phyloP scores from a whole-genome alignment of 1,140 invertebrate genomes.

The Drosophila fuyamai region DNA sequence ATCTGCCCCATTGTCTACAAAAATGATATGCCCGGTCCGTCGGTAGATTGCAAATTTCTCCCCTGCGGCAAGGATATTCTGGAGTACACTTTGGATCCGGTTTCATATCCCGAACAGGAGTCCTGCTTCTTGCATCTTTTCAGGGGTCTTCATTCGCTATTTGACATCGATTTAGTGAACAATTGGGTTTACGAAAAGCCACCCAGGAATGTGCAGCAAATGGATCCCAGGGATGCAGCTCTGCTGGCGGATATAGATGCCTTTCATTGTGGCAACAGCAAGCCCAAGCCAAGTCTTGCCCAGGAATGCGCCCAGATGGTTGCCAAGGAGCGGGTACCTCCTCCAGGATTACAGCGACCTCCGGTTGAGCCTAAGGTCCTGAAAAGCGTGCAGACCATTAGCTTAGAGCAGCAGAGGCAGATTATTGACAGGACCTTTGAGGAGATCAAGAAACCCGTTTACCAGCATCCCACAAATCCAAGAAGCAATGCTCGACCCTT shows the following conservation, averaged over 20 bases:
- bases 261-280: conserved; percentile 1
- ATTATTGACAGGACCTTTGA: conserved; percentile 45
- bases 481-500: conserved; percentile 30
- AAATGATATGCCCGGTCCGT: conserved; percentile 33
- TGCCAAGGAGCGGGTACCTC: conserved; percentile 16
- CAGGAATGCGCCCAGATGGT: conserved; percentile 44
- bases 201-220: neutral
- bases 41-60: conserved; percentile 35
- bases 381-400: conserved; percentile 3
- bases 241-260: conserved; percentile 36
- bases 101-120: conserved; percentile 27
- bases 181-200: conserved; percentile 7
- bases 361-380: neutral
- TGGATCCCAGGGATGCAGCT: conserved; percentile 32
- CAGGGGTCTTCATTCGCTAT: conserved; percentile 42
- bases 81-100: conserved; percentile 29
- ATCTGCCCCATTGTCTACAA: conserved; percentile 31
- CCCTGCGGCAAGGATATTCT: conserved; percentile 38
- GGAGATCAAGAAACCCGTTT: conserved; percentile 22
- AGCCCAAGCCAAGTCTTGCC: conserved; percentile 9
- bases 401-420: conserved; percentile 25
- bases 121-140: conserved; percentile 4
- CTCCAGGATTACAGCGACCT: neutral
- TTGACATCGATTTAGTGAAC: conserved; percentile 47
- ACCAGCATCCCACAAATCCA: conserved; percentile 38